Base-by-base conservation (phyloP, 2,888 invertebrate genomes). In the Synanthedon formicaeformis region DNA sequence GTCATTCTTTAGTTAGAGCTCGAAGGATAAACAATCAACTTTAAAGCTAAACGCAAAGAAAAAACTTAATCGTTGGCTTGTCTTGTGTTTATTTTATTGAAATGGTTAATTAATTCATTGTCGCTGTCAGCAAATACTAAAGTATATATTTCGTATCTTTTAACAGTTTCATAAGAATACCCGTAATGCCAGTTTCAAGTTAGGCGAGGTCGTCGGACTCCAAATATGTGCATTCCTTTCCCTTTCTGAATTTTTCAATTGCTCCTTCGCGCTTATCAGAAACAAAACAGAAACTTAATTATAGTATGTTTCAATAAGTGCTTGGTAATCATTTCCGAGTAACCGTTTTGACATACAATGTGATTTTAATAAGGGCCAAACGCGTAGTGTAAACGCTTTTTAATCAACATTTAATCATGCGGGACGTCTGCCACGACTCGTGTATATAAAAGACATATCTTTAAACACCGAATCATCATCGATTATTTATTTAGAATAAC, bases 401-500 rank as follows among this genome's bases (percentile, higher is more conserved):
- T 71, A 77, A 76, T 75, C 64, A 71, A 67, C 67, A 71, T 74
- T 67, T 65, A 71, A 74, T 64, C 65, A 75, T 71, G 70, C 68
- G 69, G 71, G 75, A 69, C 65, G 69, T 67, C 61, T 65, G 71
- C 70, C 72, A 69, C 73, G 75, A 68, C 67, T 66, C 68, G 64
- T 67, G 75, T 73, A 78, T 73, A 78, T 81, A 76, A 78, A 71
- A 68, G 58, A 34, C 34, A n/a, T 45, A 4, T 12, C 45, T 45
- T 13, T 45, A 45, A 13, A 13, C n/a, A 13, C 14, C 45, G 14
- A 72, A 69, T 73, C 71, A 71, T 71, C 63, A 73, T 72, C 52
- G 53, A 65, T 49, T 8, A 49, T 73, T 72, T 70, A 73, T 75
- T 75, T 71, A 66, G 34, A 34, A 69, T 18, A 16, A 73, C 76